phyloP scores from a whole-genome alignment of 37 sponge, comb jelly and placozoan species.

The Oscarella lobularis region DNA sequence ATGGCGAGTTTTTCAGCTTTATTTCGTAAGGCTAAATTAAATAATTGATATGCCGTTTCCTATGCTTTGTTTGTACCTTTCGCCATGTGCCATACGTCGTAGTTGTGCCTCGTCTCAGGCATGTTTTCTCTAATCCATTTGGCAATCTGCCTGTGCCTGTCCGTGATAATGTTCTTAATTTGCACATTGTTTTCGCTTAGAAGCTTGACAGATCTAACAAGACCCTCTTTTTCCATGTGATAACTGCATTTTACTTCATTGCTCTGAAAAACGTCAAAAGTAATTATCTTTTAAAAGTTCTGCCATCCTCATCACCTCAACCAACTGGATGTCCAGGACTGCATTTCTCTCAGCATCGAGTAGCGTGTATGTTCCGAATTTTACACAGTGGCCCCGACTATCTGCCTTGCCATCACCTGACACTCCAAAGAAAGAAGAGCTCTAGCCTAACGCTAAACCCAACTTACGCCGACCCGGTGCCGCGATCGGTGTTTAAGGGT shows the following conservation, averaged over 20 bases:
- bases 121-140: conserved; percentile 8
- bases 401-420: conserved; percentile 12
- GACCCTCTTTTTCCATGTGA: conserved; percentile 31
- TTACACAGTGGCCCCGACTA: conserved; percentile 13
- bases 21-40: not conserved
- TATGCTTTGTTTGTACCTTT: conserved; percentile 10
- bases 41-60: not conserved
- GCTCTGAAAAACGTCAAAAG: conserved; percentile 22
- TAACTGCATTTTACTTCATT: conserved; percentile 16
- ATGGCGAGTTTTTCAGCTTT: conserved; percentile 14
- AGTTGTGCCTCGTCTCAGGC: not conserved
- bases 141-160: conserved; percentile 12
- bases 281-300: no score
- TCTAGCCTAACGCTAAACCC: no score
- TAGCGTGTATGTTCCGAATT: conserved; percentile 12
- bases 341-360: not conserved
- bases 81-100: conserved; percentile 29
- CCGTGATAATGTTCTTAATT: conserved; percentile 14
- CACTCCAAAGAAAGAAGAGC: no score
- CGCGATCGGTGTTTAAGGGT: no score
- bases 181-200: not conserved
- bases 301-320: not conserved
- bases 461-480: no score
- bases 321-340: conserved; percentile 6
- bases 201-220: conserved; percentile 6